Percentiles rank a stretch among this genome's conserved stretches.
These are phyloP conservation scores for Euzophera pinguis DNA, from an alignment of 2,888 invertebrate species.

Conservation along the genomic window DNA sequence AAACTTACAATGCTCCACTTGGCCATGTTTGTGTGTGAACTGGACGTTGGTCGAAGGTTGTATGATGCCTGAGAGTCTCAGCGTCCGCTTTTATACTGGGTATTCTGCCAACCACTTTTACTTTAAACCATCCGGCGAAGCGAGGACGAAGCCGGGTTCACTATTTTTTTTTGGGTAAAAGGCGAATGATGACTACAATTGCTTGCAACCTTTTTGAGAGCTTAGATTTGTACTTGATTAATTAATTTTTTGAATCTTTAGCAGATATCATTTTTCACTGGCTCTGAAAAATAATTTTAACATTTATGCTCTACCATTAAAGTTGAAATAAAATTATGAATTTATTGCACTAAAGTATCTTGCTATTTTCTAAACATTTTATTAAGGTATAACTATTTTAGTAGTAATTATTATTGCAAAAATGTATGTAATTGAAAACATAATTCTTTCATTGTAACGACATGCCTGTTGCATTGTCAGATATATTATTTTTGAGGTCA, in stretches of 20 bases:
- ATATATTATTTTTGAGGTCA: too few relatives aligned
- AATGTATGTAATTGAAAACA: too few relatives aligned
- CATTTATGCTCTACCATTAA: too few relatives aligned
- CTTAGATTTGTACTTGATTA: not conserved
- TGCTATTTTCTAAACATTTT: too few relatives aligned
- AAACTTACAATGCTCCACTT: conserved; percentile 73
- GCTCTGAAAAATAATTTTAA: too few relatives aligned
- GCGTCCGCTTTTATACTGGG: conserved; percentile 62
- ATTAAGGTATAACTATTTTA: too few relatives aligned
- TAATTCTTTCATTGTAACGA: too few relatives aligned
- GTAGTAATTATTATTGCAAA: too few relatives aligned
- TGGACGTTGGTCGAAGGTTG: conserved; percentile 49
- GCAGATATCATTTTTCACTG: not conserved
- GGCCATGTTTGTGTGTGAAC: conserved; percentile 59
- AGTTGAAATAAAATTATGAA: too few relatives aligned
- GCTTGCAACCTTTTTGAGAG: not conserved
- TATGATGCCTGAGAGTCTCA: conserved; percentile 51
- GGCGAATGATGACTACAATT: conserved; percentile 25
- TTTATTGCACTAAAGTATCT: too few relatives aligned
- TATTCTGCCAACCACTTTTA: conserved; percentile 69
- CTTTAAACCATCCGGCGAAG: conserved; percentile 52
- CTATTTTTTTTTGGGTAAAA: conserved; percentile 44
- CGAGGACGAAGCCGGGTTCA: conserved; percentile 64
- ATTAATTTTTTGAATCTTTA: not conserved
- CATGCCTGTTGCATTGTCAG: too few relatives aligned